A percentile compares a stretch with the other conserved stretches of the same genome.
Evolutionary conservation across 2,888 invertebrate species (phyloP).

Genomic region (Standfussiana lucernea): DNA sequence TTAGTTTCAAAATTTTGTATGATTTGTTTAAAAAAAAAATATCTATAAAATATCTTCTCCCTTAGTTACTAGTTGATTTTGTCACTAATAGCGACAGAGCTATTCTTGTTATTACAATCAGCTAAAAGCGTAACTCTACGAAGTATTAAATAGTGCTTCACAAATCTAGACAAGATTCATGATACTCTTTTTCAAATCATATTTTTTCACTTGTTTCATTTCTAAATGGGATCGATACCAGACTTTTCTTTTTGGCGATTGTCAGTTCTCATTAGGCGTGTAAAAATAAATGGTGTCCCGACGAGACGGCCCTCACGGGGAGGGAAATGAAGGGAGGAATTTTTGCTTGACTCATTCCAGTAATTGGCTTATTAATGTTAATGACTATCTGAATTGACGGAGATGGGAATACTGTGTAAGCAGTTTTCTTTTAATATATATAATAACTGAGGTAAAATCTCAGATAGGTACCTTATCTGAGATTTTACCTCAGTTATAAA

Average conservation of each 20-base stretch:
- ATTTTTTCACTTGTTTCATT: slow-evolving; percentile 50
- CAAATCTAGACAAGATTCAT: slow-evolving; percentile 8
- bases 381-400: slow-evolving; percentile 64
- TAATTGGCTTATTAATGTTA: slow-evolving; percentile 76
- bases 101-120: slow-evolving; percentile 32
- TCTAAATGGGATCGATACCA: slow-evolving; percentile 73
- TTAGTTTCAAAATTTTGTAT: too few species aligned
- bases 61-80: background rate
- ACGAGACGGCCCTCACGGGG: slow-evolving; percentile 74
- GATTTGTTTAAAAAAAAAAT: too few species aligned
- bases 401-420: slow-evolving; percentile 29
- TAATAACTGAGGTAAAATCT: too few species aligned
- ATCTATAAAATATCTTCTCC: too few species aligned
- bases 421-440: slow-evolving; percentile 13
- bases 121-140: slow-evolving; percentile 44
- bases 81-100: background rate
- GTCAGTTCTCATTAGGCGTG: slow-evolving; percentile 86
- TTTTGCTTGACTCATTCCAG: slow-evolving; percentile 73
- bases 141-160: slow-evolving; percentile 3
- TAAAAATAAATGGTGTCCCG: slow-evolving; percentile 85
- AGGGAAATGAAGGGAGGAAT: slow-evolving; percentile 65
- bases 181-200: slow-evolving; percentile 20
- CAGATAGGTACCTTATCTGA: background rate
- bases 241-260: slow-evolving; percentile 74
- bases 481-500: background rate